Evolutionary conservation across 1,140 invertebrate genomes (phyloP).

Genomic region (Drosophila murphyi): DNA sequence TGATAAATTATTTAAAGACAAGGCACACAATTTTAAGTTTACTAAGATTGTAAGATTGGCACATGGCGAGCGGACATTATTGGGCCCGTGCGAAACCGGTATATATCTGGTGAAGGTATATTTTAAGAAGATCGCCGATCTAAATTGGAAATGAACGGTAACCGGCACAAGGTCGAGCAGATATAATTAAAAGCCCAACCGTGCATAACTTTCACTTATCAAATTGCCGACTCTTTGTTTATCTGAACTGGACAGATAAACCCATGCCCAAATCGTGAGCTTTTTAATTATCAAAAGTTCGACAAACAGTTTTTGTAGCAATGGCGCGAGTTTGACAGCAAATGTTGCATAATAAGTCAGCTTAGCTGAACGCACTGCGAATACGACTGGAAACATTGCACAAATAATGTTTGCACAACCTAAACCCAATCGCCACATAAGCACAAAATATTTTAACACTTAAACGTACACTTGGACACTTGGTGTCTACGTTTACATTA

Average conservation of each 20-base stretch:
- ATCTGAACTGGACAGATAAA: constrained; percentile 51
- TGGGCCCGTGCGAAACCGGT: background rate
- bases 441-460: background rate
- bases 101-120: constrained; percentile 8
- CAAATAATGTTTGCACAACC: background rate
- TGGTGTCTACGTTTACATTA: constrained; percentile 1
- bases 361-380: constrained; percentile 2
- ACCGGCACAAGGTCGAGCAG: constrained; percentile 53
- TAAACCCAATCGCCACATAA: constrained; percentile 6
- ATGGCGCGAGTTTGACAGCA: constrained; percentile 24
- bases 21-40: too few relatives aligned
- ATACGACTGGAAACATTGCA: constrained; percentile 6
- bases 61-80: too few relatives aligned
- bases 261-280: background rate
- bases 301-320: constrained; percentile 20
- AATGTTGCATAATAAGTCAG: constrained; percentile 66
- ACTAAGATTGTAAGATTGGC: too few relatives aligned
- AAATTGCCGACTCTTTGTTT: constrained; percentile 33
- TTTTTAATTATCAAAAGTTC: constrained; percentile 31
- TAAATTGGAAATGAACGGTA: constrained; percentile 35
- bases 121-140: constrained; percentile 40
- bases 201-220: constrained; percentile 22
- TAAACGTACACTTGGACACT: background rate
- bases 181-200: constrained; percentile 15
- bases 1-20: too few relatives aligned